Evolutionary conservation across 2,113 vertebrate species (phyloP).

Genomic region (Ginglymostoma cirratum): DNA sequence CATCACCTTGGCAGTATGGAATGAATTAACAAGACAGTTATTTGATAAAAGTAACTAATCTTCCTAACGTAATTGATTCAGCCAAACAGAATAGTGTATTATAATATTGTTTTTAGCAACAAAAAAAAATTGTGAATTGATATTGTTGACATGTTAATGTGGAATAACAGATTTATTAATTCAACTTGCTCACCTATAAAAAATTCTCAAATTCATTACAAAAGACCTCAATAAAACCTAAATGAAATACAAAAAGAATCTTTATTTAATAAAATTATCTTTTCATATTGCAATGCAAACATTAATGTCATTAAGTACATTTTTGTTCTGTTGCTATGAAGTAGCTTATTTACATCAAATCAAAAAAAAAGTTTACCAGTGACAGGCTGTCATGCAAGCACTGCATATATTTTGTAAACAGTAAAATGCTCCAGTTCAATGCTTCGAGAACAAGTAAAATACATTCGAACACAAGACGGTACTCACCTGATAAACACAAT

Average conservation of each 20-base stretch:
- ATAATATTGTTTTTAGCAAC: background rate
- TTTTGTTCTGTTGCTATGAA: background rate
- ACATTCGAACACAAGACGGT: constrained; percentile 29
- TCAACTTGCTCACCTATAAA: background rate
- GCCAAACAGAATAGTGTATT: background rate
- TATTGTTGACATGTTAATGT: background rate
- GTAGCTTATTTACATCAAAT: constrained; percentile 23
- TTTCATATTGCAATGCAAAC: constrained; percentile 25
- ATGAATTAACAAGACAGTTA: background rate
- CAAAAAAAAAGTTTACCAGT: background rate
- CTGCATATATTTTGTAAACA: constrained; percentile 32
- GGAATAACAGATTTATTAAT: background rate
- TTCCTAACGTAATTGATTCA: background rate
- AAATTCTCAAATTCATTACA: background rate
- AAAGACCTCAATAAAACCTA: background rate
- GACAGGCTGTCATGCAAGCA: constrained; percentile 15
- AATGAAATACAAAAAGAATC: constrained; percentile 34
- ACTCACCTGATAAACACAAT: constrained; percentile 18
- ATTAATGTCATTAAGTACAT: constrained; percentile 16
- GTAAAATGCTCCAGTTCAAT: background rate
- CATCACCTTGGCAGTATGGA: background rate
- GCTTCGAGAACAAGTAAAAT: constrained; percentile 26
- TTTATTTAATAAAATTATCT: constrained; percentile 26
- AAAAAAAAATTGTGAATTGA: background rate
- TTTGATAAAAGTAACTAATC: background rate